Evolutionary conservation across 2,888 invertebrate genomes (phyloP), one percentile per base, ranked within the genome.

Genomic region (Epistrophella euchroma): DNA sequence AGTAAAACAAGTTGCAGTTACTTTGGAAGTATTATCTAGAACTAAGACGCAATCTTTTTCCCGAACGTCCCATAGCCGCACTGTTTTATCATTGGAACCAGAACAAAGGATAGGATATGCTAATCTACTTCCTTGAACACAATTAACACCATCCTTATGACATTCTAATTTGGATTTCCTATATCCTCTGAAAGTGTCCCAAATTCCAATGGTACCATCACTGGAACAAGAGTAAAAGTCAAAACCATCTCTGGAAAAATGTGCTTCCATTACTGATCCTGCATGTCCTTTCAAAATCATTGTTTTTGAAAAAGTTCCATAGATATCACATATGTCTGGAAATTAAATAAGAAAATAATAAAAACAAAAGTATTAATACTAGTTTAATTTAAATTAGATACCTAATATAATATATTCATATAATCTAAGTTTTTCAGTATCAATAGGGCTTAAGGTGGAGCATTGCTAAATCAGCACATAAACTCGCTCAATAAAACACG

Each of bases 251-350:
- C 96, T 95, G 1, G 96, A 96, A 90, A 97, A 97, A 91, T 97
- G 96, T 10, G 99, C 93, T 92, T 99, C 98, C 95, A 98, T 96
- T 2, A 99, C 94, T 1, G 99, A 98, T 1, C 99, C 99, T 0
- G 96, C 97, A 93, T 99, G 99, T 0, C 99, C 99, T 19, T 95
- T 95, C 95, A 99, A 95, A 28, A 97, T 95, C 89, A 97, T 96
- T 88, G 98, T 95, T 92, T 99, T 99, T 90, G 99, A 98, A 93
- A 99, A 99, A 91, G 99, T 98, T 0, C 98, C 99, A 90, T 98
- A 98, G 1, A 98, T 98, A 91, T 97, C 97, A 99, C 99, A 99
- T 87, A 99, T 93, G 92, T 95, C 97, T 97, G 91, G 13, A 55
- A n/a, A 93, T 45, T 17, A 11, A 2, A 19, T 19, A 28, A 25